Conservation (phyloP, 1,140 invertebrate genomes). For the Drosophila pachea region DNA sequence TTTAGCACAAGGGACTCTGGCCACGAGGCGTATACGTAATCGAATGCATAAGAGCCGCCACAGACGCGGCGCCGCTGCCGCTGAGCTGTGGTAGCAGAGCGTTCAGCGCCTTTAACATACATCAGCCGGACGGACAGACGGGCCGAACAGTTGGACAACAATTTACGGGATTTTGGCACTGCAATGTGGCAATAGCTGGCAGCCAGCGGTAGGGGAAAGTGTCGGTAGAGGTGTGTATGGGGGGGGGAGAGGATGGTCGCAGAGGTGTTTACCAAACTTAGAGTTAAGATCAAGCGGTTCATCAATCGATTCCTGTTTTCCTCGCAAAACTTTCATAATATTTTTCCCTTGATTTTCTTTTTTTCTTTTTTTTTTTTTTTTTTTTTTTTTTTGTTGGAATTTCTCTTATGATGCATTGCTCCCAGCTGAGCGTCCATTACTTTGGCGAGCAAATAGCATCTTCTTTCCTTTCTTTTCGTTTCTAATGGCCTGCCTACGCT, state of each 20-base stretch:
- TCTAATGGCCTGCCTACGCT: constrained; percentile 19
- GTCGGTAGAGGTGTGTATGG: too few species aligned
- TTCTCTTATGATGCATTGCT: background rate
- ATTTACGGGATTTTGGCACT: constrained; percentile 58
- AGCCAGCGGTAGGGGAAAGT: constrained; percentile 1
- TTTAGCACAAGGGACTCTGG: constrained; percentile 19
- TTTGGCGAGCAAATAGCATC: constrained; percentile 6
- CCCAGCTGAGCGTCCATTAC: constrained; percentile 1
- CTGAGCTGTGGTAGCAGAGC: constrained; percentile 10
- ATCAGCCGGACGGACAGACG: constrained; percentile 7
- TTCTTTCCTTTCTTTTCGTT: background rate
- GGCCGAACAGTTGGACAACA: constrained; percentile 44
- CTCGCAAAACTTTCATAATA: too few species aligned
- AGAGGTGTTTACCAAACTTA: too few species aligned
- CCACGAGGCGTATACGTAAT: constrained; percentile 50
- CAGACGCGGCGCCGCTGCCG: constrained; percentile 9
- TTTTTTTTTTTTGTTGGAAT: too few species aligned
- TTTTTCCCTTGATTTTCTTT: too few species aligned
- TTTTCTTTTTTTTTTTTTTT: too few species aligned
- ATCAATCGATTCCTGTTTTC: too few species aligned
- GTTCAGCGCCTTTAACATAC: constrained; percentile 25
- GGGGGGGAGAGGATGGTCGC: too few species aligned
- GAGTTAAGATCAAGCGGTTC: too few species aligned
- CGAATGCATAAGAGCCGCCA: constrained; percentile 45
- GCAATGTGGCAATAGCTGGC: constrained; percentile 59